phyloP scores from a whole-genome alignment of 2,888 invertebrate species.

The Chalcosyrphus nemorum region DNA sequence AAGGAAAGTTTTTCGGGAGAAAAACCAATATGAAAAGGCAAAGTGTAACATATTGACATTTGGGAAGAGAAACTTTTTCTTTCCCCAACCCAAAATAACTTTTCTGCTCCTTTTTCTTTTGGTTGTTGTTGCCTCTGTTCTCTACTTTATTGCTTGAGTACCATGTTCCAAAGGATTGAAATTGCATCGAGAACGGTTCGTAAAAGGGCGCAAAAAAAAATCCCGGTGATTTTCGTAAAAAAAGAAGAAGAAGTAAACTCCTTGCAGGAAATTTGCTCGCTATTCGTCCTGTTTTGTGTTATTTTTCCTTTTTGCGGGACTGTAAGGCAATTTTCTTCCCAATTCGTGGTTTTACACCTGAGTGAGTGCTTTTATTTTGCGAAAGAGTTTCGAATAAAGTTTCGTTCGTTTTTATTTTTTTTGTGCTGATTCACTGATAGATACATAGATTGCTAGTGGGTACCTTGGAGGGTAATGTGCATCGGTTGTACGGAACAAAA shows the following conservation, averaged over 20 bases:
- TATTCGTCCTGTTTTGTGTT: background rate
- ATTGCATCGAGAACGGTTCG: background rate
- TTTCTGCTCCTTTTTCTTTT: background rate
- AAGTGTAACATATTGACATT: conserved; percentile 4
- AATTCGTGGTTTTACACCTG: conserved; percentile 14
- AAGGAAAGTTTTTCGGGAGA: background rate
- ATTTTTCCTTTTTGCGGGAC: background rate
- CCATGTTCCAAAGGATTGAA: background rate
- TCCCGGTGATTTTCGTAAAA: background rate
- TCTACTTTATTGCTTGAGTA: background rate
- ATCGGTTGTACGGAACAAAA: background rate
- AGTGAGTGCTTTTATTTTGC: background rate
- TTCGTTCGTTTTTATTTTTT: too few species aligned
- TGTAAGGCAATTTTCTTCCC: background rate
- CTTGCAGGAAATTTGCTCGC: background rate
- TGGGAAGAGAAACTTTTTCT: background rate
- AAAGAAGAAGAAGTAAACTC: background rate
- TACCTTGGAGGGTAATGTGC: too few species aligned
- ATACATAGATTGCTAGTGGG: background rate
- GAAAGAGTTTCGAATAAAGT: too few species aligned
- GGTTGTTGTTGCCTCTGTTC: background rate
- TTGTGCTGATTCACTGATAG: background rate
- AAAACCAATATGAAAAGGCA: background rate
- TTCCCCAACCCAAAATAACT: background rate
- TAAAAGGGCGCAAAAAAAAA: background rate